phyloP scores from a whole-genome alignment of 2,888 invertebrate genomes.

The Drosophila phalerata region DNA sequence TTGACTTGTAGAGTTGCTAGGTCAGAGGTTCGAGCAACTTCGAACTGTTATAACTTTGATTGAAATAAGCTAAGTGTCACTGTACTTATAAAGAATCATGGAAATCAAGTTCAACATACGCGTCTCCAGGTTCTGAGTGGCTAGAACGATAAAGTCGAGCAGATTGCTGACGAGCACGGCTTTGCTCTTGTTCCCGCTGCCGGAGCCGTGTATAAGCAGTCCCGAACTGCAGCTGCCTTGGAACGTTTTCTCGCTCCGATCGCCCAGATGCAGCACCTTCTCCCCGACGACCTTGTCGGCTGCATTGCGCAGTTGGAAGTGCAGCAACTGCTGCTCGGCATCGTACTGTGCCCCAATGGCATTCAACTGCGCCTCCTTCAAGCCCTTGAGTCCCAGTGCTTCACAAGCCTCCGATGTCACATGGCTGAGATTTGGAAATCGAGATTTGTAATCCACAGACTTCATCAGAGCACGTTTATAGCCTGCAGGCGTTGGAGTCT shows the following conservation, averaged over 20 bases:
- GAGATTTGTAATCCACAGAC: constrained; percentile 28
- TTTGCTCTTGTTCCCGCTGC: constrained; percentile 76
- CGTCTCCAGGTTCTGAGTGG: constrained; percentile 80
- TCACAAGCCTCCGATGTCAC: constrained; percentile 64
- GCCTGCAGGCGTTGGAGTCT: constrained; percentile 26
- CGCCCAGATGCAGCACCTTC: constrained; percentile 85
- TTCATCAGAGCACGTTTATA: constrained; percentile 33
- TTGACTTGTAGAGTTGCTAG: too few relatives aligned
- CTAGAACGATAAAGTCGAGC: constrained; percentile 87
- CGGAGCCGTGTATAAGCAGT: constrained; percentile 62
- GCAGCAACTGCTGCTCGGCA: constrained; percentile 86
- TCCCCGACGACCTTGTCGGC: constrained; percentile 89
- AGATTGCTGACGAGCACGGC: constrained; percentile 87
- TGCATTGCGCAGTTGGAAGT: constrained; percentile 89
- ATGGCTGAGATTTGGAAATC: constrained; percentile 44
- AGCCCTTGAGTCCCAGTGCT: constrained; percentile 60
- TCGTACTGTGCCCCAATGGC: constrained; percentile 68
- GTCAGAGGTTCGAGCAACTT: too few relatives aligned
- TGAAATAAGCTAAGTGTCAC: too few relatives aligned
- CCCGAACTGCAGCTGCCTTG: constrained; percentile 84
- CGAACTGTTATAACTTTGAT: too few relatives aligned
- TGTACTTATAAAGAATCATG: not conserved
- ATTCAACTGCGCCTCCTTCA: constrained; percentile 67
- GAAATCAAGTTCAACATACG: constrained; percentile 52
- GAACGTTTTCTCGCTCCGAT: constrained; percentile 85